Evolutionary conservation across 2,888 invertebrate genomes (phyloP), one percentile per base, ranked within the genome.

Genomic region (Trissolcus japonicus): DNA sequence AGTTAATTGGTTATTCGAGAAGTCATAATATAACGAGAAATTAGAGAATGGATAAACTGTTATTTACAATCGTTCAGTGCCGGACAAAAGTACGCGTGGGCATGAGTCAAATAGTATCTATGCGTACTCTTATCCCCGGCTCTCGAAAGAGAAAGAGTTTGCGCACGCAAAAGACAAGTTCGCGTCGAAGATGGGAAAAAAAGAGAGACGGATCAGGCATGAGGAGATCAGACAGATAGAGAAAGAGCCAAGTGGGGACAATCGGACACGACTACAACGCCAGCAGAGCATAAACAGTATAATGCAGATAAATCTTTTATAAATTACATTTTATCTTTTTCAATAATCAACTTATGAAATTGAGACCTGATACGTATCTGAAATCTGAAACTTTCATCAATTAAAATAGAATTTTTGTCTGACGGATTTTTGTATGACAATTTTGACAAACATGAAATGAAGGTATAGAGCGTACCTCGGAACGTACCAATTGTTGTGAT

Each of bases 141-240:
- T 57, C 50, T 48, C 51, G 48, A 48, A 61, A 60, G 61, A 72
- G 71, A 66, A 60, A 63, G 67, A 67, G 61, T 55, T 57, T 19
- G 55, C 62, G 69, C 61, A 69, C 68, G 68, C 60, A 63, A 76
- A 54, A 65, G 62, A 62, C 66, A 56, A 65, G 63, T 55, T 71
- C 63, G 71, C 63, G 61, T 60, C 63, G 56, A 60, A 63, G 67
- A 72, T 46, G 67, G 69, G 57, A 67, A 71, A 67, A 69, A 78
- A 75, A 59, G 40, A 72, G 54, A 62, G 74, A 61, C 48, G 71
- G 56, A 55, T 43, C 43, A 43, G 41, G 78, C 61, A 16, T 25
- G 14, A 74, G 56, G 56, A 65, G 79, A 72, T 41, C 19, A 16
- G 76, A 54, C 59, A 65, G 80, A 72, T 41, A 56, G 55, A 14